Conservation (phyloP, 2,888 invertebrate species). For the Caenorhabditis sp. region DNA sequence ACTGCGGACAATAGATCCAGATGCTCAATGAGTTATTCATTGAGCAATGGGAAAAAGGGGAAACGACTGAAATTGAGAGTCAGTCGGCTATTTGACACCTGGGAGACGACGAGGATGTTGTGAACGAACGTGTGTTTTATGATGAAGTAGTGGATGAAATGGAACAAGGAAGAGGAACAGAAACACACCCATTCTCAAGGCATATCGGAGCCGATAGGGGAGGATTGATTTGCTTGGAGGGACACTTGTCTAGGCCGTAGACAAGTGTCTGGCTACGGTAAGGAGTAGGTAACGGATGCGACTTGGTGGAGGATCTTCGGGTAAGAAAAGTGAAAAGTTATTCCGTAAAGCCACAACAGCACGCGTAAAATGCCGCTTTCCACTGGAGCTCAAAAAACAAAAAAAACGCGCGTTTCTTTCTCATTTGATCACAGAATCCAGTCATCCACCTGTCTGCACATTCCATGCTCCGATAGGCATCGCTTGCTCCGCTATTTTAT, state of each 20-base stretch:
- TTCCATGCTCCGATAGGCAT: background rate
- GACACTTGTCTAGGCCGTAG: no score
- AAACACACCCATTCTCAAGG: no score
- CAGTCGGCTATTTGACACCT: conserved; percentile 26
- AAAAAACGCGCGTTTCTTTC: background rate
- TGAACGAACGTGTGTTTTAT: background rate
- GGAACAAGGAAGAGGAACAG: background rate
- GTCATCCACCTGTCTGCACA: conserved; percentile 17
- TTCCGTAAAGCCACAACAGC: no score
- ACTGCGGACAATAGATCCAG: background rate
- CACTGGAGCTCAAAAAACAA: background rate
- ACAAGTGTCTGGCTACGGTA: no score
- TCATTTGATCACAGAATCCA: background rate
- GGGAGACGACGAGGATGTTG: no score
- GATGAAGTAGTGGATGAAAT: background rate
- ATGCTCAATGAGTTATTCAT: conserved; percentile 46
- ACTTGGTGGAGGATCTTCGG: no score
- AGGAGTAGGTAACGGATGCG: no score
- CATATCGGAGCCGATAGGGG: no score
- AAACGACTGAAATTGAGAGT: conserved; percentile 12
- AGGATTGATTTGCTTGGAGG: no score
- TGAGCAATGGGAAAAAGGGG: background rate
- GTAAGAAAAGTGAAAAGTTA: conserved; percentile 20
- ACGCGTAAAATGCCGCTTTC: no score
- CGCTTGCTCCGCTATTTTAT: no score